Base-by-base conservation (phyloP, 2,888 invertebrate genomes). In the Strigamia maritima region DNA sequence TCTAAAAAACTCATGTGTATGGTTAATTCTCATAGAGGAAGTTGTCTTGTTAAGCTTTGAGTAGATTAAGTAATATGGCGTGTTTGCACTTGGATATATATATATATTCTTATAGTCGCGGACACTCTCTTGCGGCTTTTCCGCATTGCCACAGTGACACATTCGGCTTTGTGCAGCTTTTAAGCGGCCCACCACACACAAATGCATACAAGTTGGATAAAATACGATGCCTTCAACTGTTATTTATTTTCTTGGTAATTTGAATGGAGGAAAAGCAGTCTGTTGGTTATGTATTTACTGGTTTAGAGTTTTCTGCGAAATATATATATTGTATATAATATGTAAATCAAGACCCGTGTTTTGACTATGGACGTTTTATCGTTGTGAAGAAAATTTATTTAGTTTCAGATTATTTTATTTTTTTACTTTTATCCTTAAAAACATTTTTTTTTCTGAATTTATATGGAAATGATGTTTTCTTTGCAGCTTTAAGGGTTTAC, bases 151-250 rank as follows among this genome's bases (percentile, higher is more conserved):
- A 54, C 54, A 54, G 54, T 54, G 54, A 54, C 54, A 54, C 54
- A 54, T 54, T 19, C 19, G 54, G 54, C 54, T 54, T 54, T n/a
- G 54, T 54, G 54, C n/a, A 22, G 54, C 44, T 54, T 54, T 54
- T 54, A 54, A 54, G 54, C 54, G 54, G 54, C 54, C 54, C 54
- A 54, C 54, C 54, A 54, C 54, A 54, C 54, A 54, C 19, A 54
- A 8, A 54, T 8, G 19, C n/a, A 54, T 54, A 19, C 54, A 54
- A n/a, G 54, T 54, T 35, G 35, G 35, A 54, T 54, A n/a, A 54
- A 54, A 54, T 54, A 54, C 19, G 54, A 54, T 54, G 54, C 22
- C 54, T 22, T 54, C 54, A 54, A 22, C 54, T 19, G 54, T 2
- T 54, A n/a, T 35, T 35, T 35, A 35, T 35, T 35, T 35, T 35